Evolutionary conservation across 2,113 vertebrate genomes (phyloP).

Genomic region (Pipra filicauda): DNA sequence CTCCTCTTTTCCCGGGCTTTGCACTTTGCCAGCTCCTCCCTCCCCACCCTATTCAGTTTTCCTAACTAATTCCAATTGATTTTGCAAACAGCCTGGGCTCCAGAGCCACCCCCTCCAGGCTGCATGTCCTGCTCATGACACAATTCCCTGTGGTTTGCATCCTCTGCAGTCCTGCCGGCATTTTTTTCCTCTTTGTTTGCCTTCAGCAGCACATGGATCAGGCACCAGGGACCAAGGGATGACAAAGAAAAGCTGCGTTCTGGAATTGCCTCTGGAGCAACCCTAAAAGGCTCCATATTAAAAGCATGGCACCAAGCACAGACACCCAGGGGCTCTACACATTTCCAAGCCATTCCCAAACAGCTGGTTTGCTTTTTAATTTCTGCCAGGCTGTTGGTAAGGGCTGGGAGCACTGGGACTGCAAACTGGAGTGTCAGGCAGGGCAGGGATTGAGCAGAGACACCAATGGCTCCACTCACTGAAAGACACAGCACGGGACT

Average conservation of each 20-base stretch:
- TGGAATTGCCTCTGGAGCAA: background rate
- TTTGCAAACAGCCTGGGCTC: background rate
- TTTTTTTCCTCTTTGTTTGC: accelerated
- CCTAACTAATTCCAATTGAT: background rate
- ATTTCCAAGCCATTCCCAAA: background rate
- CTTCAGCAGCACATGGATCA: background rate
- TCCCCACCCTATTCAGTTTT: background rate
- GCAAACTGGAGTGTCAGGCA: background rate
- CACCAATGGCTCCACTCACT: background rate
- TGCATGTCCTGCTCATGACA: background rate
- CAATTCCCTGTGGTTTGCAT: background rate
- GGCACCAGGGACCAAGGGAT: background rate
- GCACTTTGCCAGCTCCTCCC: background rate
- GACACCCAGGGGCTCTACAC: background rate
- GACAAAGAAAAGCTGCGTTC: background rate
- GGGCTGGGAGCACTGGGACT: background rate
- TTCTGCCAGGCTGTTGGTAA: background rate
- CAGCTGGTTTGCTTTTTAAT: background rate
- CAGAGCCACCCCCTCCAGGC: background rate
- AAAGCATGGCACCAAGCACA: background rate
- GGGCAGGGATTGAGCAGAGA: background rate
- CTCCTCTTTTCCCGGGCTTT: background rate
- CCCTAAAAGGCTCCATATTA: background rate
- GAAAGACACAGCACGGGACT: background rate
- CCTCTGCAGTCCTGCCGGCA: background rate